phyloP scores from a whole-genome alignment of 2,888 invertebrate genomes.

The Sarcophaga carnaria region DNA sequence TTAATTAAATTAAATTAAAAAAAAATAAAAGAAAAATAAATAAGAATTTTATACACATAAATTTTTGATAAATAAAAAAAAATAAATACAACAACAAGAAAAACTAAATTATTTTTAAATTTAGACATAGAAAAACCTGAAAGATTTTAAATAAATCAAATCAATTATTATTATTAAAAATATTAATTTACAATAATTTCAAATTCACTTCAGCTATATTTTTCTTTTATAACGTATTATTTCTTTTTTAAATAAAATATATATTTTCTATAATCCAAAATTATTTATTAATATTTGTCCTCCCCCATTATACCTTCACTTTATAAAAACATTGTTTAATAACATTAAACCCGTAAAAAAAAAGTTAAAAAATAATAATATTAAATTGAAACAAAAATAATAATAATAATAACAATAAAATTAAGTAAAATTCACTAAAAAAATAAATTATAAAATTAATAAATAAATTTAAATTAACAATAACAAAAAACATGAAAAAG shows the following conservation, averaged over 20 bases:
- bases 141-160: constrained; percentile 15
- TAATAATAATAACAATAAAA: constrained; percentile 45
- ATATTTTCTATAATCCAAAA: too few species aligned
- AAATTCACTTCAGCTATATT: too few species aligned
- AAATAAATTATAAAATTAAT: too few species aligned
- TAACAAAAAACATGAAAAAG: constrained; percentile 19
- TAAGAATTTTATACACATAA: constrained; percentile 66
- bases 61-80: constrained; percentile 59
- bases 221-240: too few species aligned
- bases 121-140: too few species aligned
- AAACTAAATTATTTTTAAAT: not conserved
- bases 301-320: not conserved
- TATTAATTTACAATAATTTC: too few species aligned
- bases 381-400: constrained; percentile 46
- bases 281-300: too few species aligned
- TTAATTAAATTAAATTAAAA: not conserved
- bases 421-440: constrained; percentile 62
- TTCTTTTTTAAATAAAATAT: too few species aligned
- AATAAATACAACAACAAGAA: constrained; percentile 17
- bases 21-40: constrained; percentile 31
- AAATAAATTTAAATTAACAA: constrained; percentile 46
- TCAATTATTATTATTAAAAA: not conserved
- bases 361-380: constrained; percentile 27
- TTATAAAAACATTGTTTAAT: constrained; percentile 33
- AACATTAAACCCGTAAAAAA: constrained; percentile 36